phyloP scores from a whole-genome alignment of 2,888 invertebrate genomes.

The Scrobipalpa atriplicella region DNA sequence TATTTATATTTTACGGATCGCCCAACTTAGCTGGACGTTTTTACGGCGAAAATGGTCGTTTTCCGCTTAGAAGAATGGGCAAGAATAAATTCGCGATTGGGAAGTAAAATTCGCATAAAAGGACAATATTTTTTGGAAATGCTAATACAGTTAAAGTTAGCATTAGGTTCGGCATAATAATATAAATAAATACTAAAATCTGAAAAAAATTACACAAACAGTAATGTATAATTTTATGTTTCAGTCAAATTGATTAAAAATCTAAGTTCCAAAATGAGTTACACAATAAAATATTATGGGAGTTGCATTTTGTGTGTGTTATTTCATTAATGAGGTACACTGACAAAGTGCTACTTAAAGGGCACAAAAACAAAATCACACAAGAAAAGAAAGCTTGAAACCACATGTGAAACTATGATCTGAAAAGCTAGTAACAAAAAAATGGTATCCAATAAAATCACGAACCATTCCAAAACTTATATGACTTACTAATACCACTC shows the following conservation, averaged over 20 bases:
- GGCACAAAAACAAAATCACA: background rate
- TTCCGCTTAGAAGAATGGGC: conserved; percentile 33
- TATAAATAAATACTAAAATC: background rate
- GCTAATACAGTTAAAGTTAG: background rate
- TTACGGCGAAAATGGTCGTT: conserved; percentile 33
- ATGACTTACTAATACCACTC: background rate
- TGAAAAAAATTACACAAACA: background rate
- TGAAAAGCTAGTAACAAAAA: no score
- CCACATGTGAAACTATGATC: no score
- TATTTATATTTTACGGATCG: conserved; percentile 37
- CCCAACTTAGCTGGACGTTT: conserved; percentile 30
- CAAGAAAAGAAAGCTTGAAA: no score
- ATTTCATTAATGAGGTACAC: no score
- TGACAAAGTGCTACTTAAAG: background rate
- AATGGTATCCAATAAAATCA: background rate
- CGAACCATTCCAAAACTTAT: background rate
- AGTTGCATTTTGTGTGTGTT: no score
- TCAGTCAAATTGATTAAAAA: background rate
- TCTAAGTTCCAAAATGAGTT: background rate
- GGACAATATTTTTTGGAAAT: conserved; percentile 1
- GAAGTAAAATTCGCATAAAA: conserved; percentile 1
- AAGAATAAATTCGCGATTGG: conserved; percentile 34
- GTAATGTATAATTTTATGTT: background rate
- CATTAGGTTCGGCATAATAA: background rate
- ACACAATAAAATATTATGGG: no score